Conservation (phyloP, 2,797 vertebrate genomes). For the Poeciliopsis infans region DNA sequence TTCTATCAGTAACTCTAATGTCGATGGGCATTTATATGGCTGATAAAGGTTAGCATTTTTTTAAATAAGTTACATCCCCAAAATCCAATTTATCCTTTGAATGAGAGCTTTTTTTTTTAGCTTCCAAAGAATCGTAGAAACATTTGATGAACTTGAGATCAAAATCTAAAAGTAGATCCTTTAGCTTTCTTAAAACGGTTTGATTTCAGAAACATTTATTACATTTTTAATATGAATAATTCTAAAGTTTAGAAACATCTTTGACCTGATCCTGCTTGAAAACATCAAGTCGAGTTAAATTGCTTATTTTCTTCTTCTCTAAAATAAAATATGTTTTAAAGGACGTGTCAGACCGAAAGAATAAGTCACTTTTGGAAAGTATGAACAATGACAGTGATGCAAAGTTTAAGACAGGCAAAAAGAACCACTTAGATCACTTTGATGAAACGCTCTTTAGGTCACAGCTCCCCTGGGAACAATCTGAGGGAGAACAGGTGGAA, state of each 20-base stretch:
- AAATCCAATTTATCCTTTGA: neutral
- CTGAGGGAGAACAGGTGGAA: neutral
- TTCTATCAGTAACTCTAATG: slow-evolving; percentile 45
- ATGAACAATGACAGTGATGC: neutral
- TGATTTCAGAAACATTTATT: neutral
- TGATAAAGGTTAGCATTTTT: slow-evolving; percentile 1
- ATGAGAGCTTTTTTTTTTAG: neutral
- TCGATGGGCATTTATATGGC: slow-evolving; percentile 14
- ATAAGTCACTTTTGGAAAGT: neutral
- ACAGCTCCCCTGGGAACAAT: neutral
- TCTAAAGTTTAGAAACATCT: neutral
- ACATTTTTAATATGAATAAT: neutral
- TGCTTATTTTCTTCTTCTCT: neutral
- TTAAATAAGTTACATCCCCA: neutral
- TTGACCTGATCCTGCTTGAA: neutral
- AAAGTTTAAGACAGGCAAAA: neutral
- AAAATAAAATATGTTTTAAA: neutral
- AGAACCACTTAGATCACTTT: neutral
- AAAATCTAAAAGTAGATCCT: neutral
- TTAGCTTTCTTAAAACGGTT: neutral
- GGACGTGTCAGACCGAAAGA: neutral
- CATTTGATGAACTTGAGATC: neutral
- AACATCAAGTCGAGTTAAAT: neutral
- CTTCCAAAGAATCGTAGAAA: neutral
- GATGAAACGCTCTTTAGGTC: neutral